Percentiles rank a stretch among this genome's conserved stretches.
Conservation (phyloP, 2,797 vertebrate species). For the Iguana delicatissima region DNA sequence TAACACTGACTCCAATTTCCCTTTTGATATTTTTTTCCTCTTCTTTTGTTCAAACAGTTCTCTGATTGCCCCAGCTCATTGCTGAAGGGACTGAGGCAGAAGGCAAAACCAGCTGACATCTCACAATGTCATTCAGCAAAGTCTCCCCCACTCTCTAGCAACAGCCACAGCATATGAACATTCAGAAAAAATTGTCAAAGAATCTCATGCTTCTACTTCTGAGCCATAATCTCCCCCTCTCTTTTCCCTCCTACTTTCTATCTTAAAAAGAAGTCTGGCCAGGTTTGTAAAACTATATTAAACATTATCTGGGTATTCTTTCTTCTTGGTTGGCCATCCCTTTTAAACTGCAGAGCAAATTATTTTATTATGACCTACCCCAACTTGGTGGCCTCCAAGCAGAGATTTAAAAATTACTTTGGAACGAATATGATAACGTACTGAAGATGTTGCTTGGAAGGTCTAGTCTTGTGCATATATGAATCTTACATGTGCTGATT, state of each 20-base stretch:
- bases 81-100: constrained; percentile 32
- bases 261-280: background rate
- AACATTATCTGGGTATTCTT: background rate
- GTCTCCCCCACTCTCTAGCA: constrained; percentile 14
- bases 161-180: background rate
- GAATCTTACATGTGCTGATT: too few species aligned
- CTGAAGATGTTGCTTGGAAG: too few species aligned
- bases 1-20: constrained; percentile 68
- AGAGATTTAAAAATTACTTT: background rate
- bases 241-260: background rate
- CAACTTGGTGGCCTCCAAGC: background rate
- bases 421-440: background rate
- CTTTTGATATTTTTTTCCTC: constrained; percentile 71
- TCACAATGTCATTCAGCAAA: constrained; percentile 36
- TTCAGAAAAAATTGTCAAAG: constrained; percentile 57
- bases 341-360: background rate
- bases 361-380: background rate
- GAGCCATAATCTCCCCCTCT: constrained; percentile 35
- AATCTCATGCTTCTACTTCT: constrained; percentile 52
- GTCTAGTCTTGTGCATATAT: too few species aligned
- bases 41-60: constrained; percentile 71
- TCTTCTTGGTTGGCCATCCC: background rate
- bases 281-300: background rate
- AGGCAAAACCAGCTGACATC: constrained; percentile 51
- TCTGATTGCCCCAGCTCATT: constrained; percentile 63